phyloP scores from a whole-genome alignment of 2,888 invertebrate species.

The Melanophora roralis region DNA sequence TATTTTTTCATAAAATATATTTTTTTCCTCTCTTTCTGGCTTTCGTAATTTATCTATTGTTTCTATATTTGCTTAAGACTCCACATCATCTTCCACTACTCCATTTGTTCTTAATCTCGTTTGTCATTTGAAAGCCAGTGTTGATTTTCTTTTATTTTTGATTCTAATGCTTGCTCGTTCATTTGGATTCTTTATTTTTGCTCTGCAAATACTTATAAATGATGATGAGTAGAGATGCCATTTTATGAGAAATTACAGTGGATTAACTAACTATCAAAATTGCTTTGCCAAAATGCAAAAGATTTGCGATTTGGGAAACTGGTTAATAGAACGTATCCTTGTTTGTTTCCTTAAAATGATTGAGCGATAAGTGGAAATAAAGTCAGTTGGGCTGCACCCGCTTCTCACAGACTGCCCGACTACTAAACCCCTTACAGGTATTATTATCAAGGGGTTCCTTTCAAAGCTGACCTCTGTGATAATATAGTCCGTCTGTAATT shows the following conservation, averaged over 20 bases:
- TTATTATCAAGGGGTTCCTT: too few species aligned
- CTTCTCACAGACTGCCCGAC: too few species aligned
- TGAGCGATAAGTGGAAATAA: too few species aligned
- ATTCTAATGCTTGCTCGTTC: constrained; percentile 55
- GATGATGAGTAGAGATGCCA: constrained; percentile 20
- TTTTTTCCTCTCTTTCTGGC: constrained; percentile 25
- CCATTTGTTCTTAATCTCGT: constrained; percentile 48
- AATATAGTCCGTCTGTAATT: too few species aligned
- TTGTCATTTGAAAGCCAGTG: constrained; percentile 58
- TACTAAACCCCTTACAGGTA: too few species aligned
- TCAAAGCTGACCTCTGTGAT: too few species aligned
- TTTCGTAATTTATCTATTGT: constrained; percentile 8
- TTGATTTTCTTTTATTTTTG: constrained; percentile 50
- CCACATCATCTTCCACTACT: not conserved
- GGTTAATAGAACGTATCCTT: too few species aligned
- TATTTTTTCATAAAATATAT: constrained; percentile 7
- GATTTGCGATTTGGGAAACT: too few species aligned
- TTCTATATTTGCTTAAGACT: constrained; percentile 13
- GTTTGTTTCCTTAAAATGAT: too few species aligned
- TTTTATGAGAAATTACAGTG: not conserved
- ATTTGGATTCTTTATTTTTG: constrained; percentile 55
- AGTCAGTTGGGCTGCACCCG: too few species aligned
- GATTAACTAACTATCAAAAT: too few species aligned
- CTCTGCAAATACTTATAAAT: constrained; percentile 55
- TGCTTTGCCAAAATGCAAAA: too few species aligned